Evolutionary conservation across 2,888 invertebrate species (phyloP).

Genomic region (Philhelius pedissequus): DNA sequence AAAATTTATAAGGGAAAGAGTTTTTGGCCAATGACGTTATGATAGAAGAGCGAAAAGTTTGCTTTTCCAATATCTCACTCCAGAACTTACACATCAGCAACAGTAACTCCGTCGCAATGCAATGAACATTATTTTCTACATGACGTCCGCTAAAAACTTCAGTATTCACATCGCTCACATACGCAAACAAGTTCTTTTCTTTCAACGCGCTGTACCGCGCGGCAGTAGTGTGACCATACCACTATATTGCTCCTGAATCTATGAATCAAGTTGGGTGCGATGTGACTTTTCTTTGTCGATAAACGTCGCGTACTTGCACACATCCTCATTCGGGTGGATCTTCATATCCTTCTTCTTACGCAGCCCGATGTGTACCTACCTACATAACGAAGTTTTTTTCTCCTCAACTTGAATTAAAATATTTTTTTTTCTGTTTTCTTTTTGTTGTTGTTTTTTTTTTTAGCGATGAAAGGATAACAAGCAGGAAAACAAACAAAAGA

Average conservation of each 20-base stretch:
- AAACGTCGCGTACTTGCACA: slow-evolving; percentile 9
- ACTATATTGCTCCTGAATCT: no score
- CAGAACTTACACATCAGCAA: not conserved
- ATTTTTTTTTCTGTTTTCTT: not conserved
- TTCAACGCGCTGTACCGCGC: no score
- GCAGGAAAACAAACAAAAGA: not conserved
- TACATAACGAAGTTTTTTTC: not conserved
- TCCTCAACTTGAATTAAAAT: slow-evolving; percentile 16
- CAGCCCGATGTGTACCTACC: not conserved
- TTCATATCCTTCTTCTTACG: not conserved
- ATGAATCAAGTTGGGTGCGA: slow-evolving; percentile 13
- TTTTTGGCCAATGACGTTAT: slow-evolving; percentile 43
- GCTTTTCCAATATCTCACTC: not conserved
- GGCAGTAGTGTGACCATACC: no score
- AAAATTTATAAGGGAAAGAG: slow-evolving; percentile 15
- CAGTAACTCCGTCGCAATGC: not conserved
- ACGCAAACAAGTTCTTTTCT: not conserved
- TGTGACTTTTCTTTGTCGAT: slow-evolving; percentile 59
- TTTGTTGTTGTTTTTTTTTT: not conserved
- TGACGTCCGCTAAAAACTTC: slow-evolving; percentile 34
- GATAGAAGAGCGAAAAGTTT: slow-evolving; percentile 45
- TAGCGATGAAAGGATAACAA: not conserved
- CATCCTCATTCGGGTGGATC: slow-evolving; percentile 40
- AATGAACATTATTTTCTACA: not conserved
- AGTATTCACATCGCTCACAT: slow-evolving; percentile 48